Percentiles rank a stretch among this genome's conserved stretches.
phyloP scores from a whole-genome alignment of 92 coral and sea anemone genomes.

The Anthopleura xanthogrammica region DNA sequence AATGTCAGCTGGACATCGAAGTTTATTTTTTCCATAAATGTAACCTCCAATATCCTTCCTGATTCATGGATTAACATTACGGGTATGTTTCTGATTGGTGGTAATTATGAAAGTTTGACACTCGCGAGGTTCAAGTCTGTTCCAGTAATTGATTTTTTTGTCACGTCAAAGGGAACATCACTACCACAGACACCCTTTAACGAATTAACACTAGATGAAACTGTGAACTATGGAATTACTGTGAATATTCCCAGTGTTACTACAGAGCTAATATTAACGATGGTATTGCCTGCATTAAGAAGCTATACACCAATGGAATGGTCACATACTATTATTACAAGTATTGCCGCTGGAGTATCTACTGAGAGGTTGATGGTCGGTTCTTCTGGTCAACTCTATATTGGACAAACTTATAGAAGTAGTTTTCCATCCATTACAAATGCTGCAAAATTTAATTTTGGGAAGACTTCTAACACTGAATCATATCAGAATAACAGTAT shows the following conservation, averaged over 20 bases:
- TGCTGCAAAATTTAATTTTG: constrained; percentile 64
- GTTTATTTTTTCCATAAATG: constrained; percentile 33
- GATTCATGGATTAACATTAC: constrained; percentile 62
- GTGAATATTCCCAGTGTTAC: constrained; percentile 75
- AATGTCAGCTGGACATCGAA: constrained; percentile 75
- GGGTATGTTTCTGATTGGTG: constrained; percentile 39
- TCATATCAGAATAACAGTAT: constrained; percentile 33
- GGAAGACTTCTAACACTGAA: constrained; percentile 38
- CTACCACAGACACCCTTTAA: constrained; percentile 55
- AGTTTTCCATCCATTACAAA: constrained; percentile 42
- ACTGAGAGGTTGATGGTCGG: constrained; percentile 46
- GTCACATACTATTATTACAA: constrained; percentile 43
- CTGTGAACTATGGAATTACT: constrained; percentile 39
- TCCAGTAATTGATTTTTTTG: constrained; percentile 37
- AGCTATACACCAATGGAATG: constrained; percentile 59
- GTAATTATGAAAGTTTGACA: constrained; percentile 28
- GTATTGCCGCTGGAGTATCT: constrained; percentile 46
- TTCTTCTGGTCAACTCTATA: constrained; percentile 23
- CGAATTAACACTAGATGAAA: constrained; percentile 63
- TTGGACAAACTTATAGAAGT: constrained; percentile 15
- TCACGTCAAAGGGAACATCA: constrained; percentile 38
- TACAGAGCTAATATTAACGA: constrained; percentile 47
- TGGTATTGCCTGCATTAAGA: constrained; percentile 56
- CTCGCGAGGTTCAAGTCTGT: constrained; percentile 53
- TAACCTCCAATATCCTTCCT: constrained; percentile 49